Evolutionary conservation across 2,113 vertebrate genomes (phyloP).

Genomic region (Pipra filicauda): DNA sequence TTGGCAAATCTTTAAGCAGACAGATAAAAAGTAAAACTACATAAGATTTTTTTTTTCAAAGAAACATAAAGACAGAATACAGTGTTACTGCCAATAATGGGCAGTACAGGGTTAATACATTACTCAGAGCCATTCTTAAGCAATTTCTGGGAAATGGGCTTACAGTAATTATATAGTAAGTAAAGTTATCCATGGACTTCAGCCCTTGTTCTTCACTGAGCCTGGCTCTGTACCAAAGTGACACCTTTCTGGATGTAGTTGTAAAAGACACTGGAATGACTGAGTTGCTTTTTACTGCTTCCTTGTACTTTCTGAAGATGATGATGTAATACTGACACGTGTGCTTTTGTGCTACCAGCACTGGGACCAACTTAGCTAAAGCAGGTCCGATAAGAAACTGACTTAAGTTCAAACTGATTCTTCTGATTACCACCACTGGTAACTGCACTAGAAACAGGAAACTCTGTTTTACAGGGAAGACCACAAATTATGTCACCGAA

Average conservation of each 20-base stretch:
- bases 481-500: not conserved
- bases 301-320: not conserved
- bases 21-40: not conserved
- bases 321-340: not conserved
- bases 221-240: not conserved
- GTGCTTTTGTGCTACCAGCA: not conserved
- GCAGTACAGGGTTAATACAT: not conserved
- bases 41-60: not conserved
- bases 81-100: not conserved
- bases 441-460: not conserved
- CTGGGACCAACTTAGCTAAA: not conserved
- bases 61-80: not conserved
- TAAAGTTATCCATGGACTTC: slow-evolving; percentile 11
- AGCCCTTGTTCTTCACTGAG: not conserved
- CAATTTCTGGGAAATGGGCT: not conserved
- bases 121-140: not conserved
- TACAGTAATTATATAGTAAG: not conserved
- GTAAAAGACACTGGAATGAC: not conserved
- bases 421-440: not conserved
- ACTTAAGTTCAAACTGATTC: not conserved
- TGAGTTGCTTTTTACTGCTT: not conserved
- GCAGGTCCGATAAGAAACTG: not conserved
- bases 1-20: not conserved
- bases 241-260: not conserved
- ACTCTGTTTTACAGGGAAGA: not conserved